phyloP scores from a whole-genome alignment of 1,140 invertebrate species.

The Melitaea cinxia region DNA sequence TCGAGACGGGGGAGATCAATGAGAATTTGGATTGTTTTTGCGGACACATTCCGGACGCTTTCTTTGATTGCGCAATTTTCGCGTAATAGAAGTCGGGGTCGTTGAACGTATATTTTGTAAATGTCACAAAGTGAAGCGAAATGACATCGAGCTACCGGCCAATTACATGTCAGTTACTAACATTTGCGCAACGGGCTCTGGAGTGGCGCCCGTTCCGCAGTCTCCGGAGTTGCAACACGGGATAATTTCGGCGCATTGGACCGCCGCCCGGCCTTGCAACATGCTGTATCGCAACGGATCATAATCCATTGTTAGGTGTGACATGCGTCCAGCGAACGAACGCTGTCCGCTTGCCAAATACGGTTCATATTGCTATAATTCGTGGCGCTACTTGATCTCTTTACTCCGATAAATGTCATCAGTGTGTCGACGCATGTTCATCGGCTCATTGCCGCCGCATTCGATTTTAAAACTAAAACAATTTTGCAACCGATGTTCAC shows the following conservation, averaged over 20 bases:
- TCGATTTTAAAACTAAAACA: slow-evolving; percentile 80
- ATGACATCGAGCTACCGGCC: slow-evolving; percentile 53
- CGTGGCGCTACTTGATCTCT: slow-evolving; percentile 58
- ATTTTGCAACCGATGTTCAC: slow-evolving; percentile 81
- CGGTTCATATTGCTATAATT: slow-evolving; percentile 41
- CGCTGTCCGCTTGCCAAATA: slow-evolving; percentile 66
- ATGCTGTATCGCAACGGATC: slow-evolving; percentile 77
- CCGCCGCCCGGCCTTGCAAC: slow-evolving; percentile 76
- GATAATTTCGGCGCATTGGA: slow-evolving; percentile 77
- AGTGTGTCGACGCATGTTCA: slow-evolving; percentile 31
- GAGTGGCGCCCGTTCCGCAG: slow-evolving; percentile 72
- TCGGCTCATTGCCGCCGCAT: slow-evolving; percentile 55
- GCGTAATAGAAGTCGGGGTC: slow-evolving; percentile 64
- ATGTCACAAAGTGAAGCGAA: slow-evolving; percentile 35
- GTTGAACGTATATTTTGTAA: slow-evolving; percentile 65
- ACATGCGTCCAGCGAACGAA: slow-evolving; percentile 56
- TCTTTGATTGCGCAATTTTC: slow-evolving; percentile 73
- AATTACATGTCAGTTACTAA: slow-evolving; percentile 48
- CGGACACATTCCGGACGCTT: slow-evolving; percentile 64
- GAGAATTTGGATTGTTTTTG: slow-evolving; percentile 68
- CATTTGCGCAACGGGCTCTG: slow-evolving; percentile 65
- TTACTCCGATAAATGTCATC: slow-evolving; percentile 55
- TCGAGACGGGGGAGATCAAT: slow-evolving; percentile 68
- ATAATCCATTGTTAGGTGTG: slow-evolving; percentile 79
- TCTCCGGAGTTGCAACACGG: slow-evolving; percentile 74